A percentile compares a stretch with the other conserved stretches of the same genome.
phyloP scores from a whole-genome alignment of 35 echinoderm and acorn worm genomes.

The Nesometra sesokonis region DNA sequence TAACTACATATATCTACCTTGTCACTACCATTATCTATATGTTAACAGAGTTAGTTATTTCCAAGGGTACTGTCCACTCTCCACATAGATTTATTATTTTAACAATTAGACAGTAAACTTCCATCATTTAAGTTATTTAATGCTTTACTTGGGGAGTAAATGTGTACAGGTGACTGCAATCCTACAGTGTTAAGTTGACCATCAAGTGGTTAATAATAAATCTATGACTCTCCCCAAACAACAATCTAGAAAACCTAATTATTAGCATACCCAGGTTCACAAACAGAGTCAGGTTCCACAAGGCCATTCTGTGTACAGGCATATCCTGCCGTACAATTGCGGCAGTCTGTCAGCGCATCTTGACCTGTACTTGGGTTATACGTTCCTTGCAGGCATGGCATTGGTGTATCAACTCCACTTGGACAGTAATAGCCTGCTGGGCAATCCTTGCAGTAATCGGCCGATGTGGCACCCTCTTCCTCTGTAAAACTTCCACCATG shows the following conservation, averaged over 20 bases:
- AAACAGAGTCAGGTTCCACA: constrained; percentile 68
- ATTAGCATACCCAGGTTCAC: constrained; percentile 68
- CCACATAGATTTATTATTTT: too few relatives aligned
- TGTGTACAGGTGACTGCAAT: too few relatives aligned
- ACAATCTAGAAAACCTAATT: neutral
- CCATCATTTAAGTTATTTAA: too few relatives aligned
- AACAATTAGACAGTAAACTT: too few relatives aligned
- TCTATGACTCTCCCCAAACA: too few relatives aligned
- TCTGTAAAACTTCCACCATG: constrained; percentile 77
- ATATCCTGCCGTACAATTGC: constrained; percentile 60
- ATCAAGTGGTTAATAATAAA: too few relatives aligned
- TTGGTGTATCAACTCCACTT: constrained; percentile 57
- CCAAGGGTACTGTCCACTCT: too few relatives aligned
- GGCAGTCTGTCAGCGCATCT: constrained; percentile 44
- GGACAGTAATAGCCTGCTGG: constrained; percentile 73
- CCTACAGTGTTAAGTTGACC: too few relatives aligned
- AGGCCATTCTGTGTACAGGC: constrained; percentile 60
- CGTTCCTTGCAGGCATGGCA: constrained; percentile 65
- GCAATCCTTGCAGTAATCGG: constrained; percentile 68
- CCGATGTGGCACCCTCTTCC: constrained; percentile 58
- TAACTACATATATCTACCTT: too few relatives aligned
- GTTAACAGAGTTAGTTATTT: too few relatives aligned
- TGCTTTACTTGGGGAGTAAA: too few relatives aligned
- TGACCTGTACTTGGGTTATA: constrained; percentile 70
- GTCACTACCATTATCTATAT: too few relatives aligned